Evolutionary conservation across 2,113 vertebrate species (phyloP).

Genomic region (Taurulus bubalis): DNA sequence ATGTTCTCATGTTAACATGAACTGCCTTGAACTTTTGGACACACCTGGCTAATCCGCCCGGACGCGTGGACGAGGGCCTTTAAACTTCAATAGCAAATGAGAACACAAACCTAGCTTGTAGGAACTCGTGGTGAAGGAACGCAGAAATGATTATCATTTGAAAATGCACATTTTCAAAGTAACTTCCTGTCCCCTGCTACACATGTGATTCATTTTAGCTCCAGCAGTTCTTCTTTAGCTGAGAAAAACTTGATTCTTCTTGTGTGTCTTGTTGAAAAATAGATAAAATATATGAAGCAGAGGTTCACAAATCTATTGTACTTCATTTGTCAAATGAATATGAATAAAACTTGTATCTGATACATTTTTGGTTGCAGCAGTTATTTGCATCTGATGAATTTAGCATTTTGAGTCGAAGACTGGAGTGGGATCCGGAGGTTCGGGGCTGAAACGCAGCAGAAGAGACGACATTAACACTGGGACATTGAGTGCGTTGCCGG

Average conservation of each 20-base stretch:
- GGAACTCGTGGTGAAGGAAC: too few relatives aligned
- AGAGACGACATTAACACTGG: constrained; percentile 26
- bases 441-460: constrained; percentile 10
- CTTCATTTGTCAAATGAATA: neutral
- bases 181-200: constrained; percentile 1
- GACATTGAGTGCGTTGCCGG: constrained; percentile 22
- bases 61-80: too few relatives aligned
- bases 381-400: neutral
- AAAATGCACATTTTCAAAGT: constrained; percentile 31
- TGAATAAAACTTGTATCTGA: neutral
- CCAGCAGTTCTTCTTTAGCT: constrained; percentile 10
- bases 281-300: neutral
- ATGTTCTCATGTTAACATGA: too few relatives aligned
- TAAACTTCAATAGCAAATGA: too few relatives aligned
- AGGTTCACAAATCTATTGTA: neutral
- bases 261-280: neutral
- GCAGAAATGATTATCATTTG: neutral
- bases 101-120: too few relatives aligned
- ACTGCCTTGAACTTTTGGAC: too few relatives aligned
- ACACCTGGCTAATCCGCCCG: too few relatives aligned
- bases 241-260: constrained; percentile 2
- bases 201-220: constrained; percentile 3
- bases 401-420: constrained; percentile 16
- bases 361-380: neutral
- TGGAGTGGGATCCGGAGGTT: constrained; percentile 13